phyloP scores from a whole-genome alignment of 1,140 invertebrate species.

The Camponotus pennsylvanicus region DNA sequence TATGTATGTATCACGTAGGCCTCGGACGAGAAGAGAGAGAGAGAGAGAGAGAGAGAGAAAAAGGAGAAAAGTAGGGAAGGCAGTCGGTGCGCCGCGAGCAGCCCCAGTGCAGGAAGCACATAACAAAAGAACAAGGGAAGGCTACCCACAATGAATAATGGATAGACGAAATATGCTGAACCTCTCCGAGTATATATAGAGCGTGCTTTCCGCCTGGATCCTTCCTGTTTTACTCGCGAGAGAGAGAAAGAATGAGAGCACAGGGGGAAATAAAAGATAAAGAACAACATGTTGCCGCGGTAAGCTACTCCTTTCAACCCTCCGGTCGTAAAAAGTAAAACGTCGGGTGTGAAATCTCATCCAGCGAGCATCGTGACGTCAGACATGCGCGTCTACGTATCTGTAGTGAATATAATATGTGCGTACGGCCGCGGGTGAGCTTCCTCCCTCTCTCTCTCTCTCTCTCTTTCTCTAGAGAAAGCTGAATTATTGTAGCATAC shows the following conservation, averaged over 20 bases:
- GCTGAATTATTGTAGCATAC: conserved; percentile 42
- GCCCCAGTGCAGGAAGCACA: conserved; percentile 65
- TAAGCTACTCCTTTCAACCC: conserved; percentile 58
- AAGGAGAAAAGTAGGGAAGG: conserved; percentile 11
- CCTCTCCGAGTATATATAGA: conserved; percentile 71
- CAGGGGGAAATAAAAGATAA: conserved; percentile 44
- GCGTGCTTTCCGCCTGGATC: conserved; percentile 40
- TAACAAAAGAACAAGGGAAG: conserved; percentile 75
- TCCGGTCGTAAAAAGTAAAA: conserved; percentile 57
- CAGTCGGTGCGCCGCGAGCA: conserved; percentile 44
- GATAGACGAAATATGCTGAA: conserved; percentile 78
- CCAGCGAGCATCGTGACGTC: conserved; percentile 45
- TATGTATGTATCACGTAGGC: conserved; percentile 59
- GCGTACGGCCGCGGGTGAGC: not conserved
- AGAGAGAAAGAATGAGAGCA: not conserved
- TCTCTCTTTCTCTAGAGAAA: conserved; percentile 23
- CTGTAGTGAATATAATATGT: conserved; percentile 44
- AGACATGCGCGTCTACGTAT: not conserved
- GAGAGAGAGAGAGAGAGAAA: not conserved
- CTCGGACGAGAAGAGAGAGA: conserved; percentile 28
- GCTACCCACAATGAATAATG: conserved; percentile 76
- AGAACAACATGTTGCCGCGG: conserved; percentile 63
- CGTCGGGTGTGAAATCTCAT: conserved; percentile 63
- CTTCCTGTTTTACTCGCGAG: conserved; percentile 42
- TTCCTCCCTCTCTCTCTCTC: not conserved